phyloP scores from a whole-genome alignment of 2,797 vertebrate genomes.

The Danio jaintianensis region DNA sequence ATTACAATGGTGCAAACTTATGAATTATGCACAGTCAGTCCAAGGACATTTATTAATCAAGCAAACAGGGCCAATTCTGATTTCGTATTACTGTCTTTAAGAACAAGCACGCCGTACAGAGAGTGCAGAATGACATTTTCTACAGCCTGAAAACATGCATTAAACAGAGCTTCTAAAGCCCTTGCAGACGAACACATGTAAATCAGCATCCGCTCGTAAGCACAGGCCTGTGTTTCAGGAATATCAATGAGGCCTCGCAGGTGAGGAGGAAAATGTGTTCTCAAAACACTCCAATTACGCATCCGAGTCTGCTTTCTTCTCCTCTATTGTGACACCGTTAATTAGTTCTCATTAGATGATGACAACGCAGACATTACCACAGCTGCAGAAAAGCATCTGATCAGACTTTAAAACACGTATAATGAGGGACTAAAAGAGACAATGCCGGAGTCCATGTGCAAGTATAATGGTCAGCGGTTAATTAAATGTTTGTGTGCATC shows the following conservation, averaged over 20 bases:
- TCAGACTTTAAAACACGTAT: neutral
- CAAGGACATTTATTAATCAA: neutral
- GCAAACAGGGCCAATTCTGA: neutral
- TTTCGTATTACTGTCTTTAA: neutral
- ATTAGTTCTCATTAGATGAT: conserved; percentile 17
- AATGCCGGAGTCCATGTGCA: neutral
- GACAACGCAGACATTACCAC: conserved; percentile 17
- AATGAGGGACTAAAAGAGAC: conserved; percentile 3
- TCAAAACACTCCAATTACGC: neutral
- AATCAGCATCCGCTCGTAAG: neutral
- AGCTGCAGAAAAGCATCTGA: neutral
- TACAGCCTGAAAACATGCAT: neutral
- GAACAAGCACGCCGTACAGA: neutral
- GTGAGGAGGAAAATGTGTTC: neutral
- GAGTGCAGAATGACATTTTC: neutral
- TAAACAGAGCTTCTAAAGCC: neutral
- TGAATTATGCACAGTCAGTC: neutral
- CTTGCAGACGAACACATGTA: neutral
- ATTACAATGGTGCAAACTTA: neutral
- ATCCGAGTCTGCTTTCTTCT: conserved; percentile 1
- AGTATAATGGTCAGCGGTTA: neutral
- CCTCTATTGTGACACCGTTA: conserved; percentile 23
- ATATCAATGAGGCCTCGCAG: conserved; percentile 18
- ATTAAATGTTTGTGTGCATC: neutral
- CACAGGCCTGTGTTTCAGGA: conserved; percentile 1